A percentile compares a stretch with the other conserved stretches of the same genome.
phyloP scores from a whole-genome alignment of 2,888 invertebrate species.

The Sabellastarte sp. region DNA sequence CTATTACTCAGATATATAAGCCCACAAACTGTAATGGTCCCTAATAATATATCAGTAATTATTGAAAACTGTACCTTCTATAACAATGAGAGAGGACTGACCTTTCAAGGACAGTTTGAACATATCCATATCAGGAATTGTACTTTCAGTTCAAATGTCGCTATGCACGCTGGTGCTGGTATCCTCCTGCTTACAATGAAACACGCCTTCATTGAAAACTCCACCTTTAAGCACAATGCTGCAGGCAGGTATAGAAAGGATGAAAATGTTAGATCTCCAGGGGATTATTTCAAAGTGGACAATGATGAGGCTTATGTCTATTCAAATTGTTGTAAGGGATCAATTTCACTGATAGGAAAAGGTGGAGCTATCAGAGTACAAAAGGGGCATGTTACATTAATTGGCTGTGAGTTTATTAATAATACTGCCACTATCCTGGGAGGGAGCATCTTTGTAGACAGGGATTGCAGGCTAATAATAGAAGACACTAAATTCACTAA shows the following conservation, averaged over 20 bases:
- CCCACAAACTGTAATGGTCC: background rate
- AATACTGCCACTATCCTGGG: slow-evolving; percentile 26
- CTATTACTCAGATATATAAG: background rate
- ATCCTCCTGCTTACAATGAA: slow-evolving; percentile 11
- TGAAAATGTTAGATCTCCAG: background rate
- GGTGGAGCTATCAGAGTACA: slow-evolving; percentile 30
- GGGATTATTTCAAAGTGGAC: background rate
- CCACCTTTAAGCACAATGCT: slow-evolving; percentile 20
- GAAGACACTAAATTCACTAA: slow-evolving; percentile 1
- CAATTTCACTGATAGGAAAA: slow-evolving; percentile 27
- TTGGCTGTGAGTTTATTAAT: slow-evolving; percentile 18
- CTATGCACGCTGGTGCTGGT: slow-evolving; percentile 31
- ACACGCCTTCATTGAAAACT: background rate
- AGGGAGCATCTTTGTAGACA: slow-evolving; percentile 27
- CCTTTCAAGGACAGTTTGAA: slow-evolving; percentile 17
- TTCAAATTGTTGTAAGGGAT: slow-evolving; percentile 25
- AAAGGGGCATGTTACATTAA: slow-evolving; percentile 9
- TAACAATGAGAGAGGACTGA: slow-evolving; percentile 22
- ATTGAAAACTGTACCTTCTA: slow-evolving; percentile 16
- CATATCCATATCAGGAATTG: slow-evolving; percentile 11
- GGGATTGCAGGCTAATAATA: slow-evolving; percentile 5
- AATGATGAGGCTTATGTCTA: slow-evolving; percentile 19
- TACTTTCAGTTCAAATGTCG: slow-evolving; percentile 16
- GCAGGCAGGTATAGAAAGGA: slow-evolving; percentile 16
- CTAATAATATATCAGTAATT: slow-evolving; percentile 2